Evolutionary conservation across 2,888 invertebrate species (phyloP).

Genomic region (Metopia argyrocephala): DNA sequence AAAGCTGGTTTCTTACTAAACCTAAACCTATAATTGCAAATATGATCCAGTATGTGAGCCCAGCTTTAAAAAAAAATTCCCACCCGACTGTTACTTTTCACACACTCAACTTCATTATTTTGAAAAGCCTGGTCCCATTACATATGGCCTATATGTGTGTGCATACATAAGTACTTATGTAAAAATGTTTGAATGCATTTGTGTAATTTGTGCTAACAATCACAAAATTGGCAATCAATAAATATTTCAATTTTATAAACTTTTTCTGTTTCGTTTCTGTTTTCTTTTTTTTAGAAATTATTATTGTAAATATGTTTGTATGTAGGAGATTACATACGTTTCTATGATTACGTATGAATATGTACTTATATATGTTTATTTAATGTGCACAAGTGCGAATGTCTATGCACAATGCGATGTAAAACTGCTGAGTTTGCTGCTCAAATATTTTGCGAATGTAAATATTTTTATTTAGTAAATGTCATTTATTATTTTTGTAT

Average conservation of each 20-base stretch:
- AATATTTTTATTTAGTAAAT: conserved; percentile 77
- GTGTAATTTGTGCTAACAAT: not conserved
- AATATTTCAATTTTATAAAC: not conserved
- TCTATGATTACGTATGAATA: not conserved
- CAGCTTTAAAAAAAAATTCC: too few relatives aligned
- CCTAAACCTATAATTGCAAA: too few relatives aligned
- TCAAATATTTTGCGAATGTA: conserved; percentile 77
- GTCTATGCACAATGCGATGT: not conserved
- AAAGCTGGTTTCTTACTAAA: too few relatives aligned
- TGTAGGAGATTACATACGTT: not conserved
- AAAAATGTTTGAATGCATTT: too few relatives aligned
- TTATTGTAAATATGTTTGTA: not conserved
- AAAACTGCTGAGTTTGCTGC: conserved; percentile 71
- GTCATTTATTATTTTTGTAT: conserved; percentile 77
- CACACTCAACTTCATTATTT: too few relatives aligned
- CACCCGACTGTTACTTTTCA: too few relatives aligned
- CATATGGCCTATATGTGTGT: too few relatives aligned
- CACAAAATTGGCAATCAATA: not conserved
- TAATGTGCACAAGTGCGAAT: not conserved
- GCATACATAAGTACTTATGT: too few relatives aligned
- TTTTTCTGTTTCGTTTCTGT: not conserved
- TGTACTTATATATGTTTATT: not conserved
- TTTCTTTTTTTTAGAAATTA: not conserved
- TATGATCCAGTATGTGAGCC: too few relatives aligned
- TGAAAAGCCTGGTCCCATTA: too few relatives aligned